These are phyloP conservation scores for Pagrus major DNA, from an alignment of 2,113 vertebrate genomes.

Conservation along the genomic window DNA sequence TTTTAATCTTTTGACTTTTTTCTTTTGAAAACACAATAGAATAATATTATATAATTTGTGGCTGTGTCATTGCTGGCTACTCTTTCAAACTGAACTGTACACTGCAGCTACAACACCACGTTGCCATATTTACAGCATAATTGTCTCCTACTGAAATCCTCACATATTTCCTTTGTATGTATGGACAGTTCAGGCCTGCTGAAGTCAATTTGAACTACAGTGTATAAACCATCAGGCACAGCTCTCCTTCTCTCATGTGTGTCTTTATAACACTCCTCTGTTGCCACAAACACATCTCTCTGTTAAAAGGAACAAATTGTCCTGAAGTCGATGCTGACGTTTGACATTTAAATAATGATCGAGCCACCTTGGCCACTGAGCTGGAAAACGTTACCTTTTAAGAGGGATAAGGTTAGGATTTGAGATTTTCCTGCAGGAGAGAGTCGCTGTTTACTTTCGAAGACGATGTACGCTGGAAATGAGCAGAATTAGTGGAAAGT, in stretches of 20 bases:
- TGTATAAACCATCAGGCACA: neutral
- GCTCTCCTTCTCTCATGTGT: constrained; percentile 10
- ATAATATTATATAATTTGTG: too few relatives aligned
- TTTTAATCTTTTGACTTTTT: neutral
- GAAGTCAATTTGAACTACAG: neutral
- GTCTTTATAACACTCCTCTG: neutral
- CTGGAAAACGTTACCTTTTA: constrained; percentile 72
- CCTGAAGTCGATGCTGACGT: constrained; percentile 29
- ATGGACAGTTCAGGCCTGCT: neutral
- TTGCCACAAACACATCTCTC: constrained; percentile 24
- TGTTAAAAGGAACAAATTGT: constrained; percentile 43
- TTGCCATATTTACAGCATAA: neutral
- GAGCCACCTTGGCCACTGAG: constrained; percentile 50
- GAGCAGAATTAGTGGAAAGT: constrained; percentile 71
- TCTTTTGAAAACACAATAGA: neutral
- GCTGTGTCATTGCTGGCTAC: neutral
- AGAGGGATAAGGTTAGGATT: constrained; percentile 45
- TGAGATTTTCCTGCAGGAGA: constrained; percentile 50
- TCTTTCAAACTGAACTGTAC: neutral
- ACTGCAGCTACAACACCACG: neutral
- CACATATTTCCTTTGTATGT: neutral
- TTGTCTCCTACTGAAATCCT: neutral
- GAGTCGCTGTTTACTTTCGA: constrained; percentile 58
- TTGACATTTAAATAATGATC: constrained; percentile 62
- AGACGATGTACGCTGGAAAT: constrained; percentile 63